A percentile compares a stretch with the other conserved stretches of the same genome.
Evolutionary conservation across 2,888 invertebrate species (phyloP).

Genomic region (Mimumesa dahlbomi): DNA sequence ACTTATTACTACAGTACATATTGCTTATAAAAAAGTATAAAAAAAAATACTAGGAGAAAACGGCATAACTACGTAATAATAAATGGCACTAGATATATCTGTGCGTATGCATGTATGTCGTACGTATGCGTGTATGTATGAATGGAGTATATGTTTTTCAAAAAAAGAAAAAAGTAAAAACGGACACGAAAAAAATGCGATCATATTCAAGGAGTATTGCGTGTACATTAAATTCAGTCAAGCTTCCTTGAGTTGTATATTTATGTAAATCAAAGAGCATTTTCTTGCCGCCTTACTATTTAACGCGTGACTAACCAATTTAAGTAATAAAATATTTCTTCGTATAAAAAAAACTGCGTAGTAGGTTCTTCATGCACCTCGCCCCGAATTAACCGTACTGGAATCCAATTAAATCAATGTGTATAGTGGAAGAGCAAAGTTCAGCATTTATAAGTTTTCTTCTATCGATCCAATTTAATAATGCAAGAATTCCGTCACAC

Average conservation of each 20-base stretch:
- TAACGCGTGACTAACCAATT: slow-evolving; percentile 45
- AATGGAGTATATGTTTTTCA: slow-evolving; percentile 28
- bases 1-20: slow-evolving; percentile 53
- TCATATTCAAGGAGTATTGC: slow-evolving; percentile 10
- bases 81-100: slow-evolving; percentile 16
- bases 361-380: not conserved
- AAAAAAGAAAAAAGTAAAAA: no score
- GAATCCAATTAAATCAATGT: not conserved
- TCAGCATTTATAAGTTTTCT: not conserved
- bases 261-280: slow-evolving; percentile 49
- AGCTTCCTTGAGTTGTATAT: slow-evolving; percentile 44
- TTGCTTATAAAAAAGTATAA: slow-evolving; percentile 24
- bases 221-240: slow-evolving; percentile 21
- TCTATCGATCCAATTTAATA: not conserved
- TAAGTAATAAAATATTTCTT: slow-evolving; percentile 58
- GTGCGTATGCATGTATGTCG: not conserved
- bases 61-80: slow-evolving; percentile 48
- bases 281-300: slow-evolving; percentile 57
- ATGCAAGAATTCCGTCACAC: not conserved
- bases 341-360: slow-evolving; percentile 31
- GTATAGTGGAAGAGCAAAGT: not conserved
- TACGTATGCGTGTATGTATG: slow-evolving; percentile 16
- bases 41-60: slow-evolving; percentile 1
- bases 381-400: not conserved
- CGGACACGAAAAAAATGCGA: no score